Evolutionary conservation across 2,113 vertebrate genomes (phyloP), one percentile per base, ranked within the genome.

Genomic region (Megaleporinus macrocephalus): DNA sequence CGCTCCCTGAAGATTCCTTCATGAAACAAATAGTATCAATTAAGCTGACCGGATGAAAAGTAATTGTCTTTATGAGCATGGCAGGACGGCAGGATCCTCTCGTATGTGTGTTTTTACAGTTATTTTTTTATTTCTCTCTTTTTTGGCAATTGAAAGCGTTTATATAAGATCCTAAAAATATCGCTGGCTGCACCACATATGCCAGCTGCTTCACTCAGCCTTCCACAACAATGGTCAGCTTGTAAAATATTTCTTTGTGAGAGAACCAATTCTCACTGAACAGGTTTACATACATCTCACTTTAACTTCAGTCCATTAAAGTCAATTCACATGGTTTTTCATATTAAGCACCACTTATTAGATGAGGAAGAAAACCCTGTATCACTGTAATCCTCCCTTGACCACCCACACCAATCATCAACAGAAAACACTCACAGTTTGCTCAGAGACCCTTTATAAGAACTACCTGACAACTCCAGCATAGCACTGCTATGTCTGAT

Each of bases 1-100:
- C 65, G 47, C 18, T 68, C 70, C 81, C 84, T 14, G 16, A 62
- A 57, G 85, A 41, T 22, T 68, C 44, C 61, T 30, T 78, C 74
- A 36, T 57, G 47, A 75, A 83, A 81, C 70, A 71, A 51, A 76
- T 81, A 26, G 66, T 16, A 71, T 85, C 62, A 79, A 27, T 62
- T 63, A 49, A 57, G 66, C 49, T 68, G 59, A 41, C 55, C 18
- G 22, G 59, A 71, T 16, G 30, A 18, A 76, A 63, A 71, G 15
- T 55, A 53, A 76, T 65, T 80, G 65, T 74, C 61, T 79, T 79
- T 61, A 24, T 83, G 53, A 73, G 36, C 16, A 2, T 59, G 26
- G 26, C 20, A 18, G 26, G 27, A 59, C 22, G 33, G 70, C 24
- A 63, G 44, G 14, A 57, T 13, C 49, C 26, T 30, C 51, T 51